phyloP scores from a whole-genome alignment of 2,888 invertebrate genomes.

The Leptinotarsa peninsularis region DNA sequence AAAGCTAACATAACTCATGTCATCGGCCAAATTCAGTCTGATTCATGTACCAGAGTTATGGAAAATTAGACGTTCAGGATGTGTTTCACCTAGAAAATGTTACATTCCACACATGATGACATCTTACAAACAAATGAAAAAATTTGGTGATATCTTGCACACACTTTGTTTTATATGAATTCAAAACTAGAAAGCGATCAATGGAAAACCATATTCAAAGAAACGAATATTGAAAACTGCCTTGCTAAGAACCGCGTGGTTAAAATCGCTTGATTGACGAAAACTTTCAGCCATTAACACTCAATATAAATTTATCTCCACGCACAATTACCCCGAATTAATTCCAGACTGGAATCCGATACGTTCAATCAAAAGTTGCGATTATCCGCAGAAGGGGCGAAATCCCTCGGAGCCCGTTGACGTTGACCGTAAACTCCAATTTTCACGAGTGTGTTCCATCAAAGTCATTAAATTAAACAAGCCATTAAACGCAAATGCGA shows the following conservation, averaged over 20 bases:
- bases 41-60: too few relatives aligned
- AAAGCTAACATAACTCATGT: too few relatives aligned
- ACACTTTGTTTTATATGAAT: too few relatives aligned
- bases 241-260: background rate
- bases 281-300: conserved; percentile 1
- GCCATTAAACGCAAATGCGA: conserved; percentile 44
- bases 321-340: conserved; percentile 5
- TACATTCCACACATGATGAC: too few relatives aligned
- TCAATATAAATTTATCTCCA: conserved; percentile 11
- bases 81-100: too few relatives aligned
- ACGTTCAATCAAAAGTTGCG: conserved; percentile 16
- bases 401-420: conserved; percentile 2
- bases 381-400: conserved; percentile 11
- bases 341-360: conserved; percentile 9
- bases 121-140: too few relatives aligned
- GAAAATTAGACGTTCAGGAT: too few relatives aligned
- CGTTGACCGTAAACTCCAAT: conserved; percentile 26
- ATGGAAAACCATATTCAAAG: too few relatives aligned
- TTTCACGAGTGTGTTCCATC: conserved; percentile 27
- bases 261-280: background rate
- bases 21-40: too few relatives aligned
- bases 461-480: conserved; percentile 43
- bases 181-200: too few relatives aligned
- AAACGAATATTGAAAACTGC: too few relatives aligned
- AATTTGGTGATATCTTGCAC: too few relatives aligned